Evolutionary conservation across 2,113 vertebrate genomes (phyloP), one percentile per base, ranked within the genome.

Genomic region (Papio anubis): DNA sequence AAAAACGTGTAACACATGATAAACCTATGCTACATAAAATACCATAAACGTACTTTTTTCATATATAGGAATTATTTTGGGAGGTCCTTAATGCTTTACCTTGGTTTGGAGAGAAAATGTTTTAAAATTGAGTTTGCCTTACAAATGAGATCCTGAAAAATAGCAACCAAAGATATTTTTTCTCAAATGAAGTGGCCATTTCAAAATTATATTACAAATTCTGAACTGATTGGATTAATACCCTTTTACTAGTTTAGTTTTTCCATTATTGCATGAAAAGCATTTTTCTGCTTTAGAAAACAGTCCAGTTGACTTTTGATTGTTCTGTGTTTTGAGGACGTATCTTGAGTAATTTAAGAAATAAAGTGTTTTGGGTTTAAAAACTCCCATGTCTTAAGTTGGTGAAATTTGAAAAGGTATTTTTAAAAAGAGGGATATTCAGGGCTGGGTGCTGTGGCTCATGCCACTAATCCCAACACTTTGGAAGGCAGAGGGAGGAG

Each of bases 281-380:
- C 81, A 32, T 90, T 97, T 98, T 98, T 98, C 92, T 98, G 93
- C 93, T 96, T 96, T 97, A 95, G 94, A 91, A 96, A 97, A 97
- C 87, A 2, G 83, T 94, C 0, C 93, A 90, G 94, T 98, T 98
- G 96, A 94, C 88, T 94, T 83, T 90, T 85, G 81, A 11, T 2
- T 2, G 66, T 96, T 98, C 97, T 94, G 70, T 2, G 66, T 96
- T 98, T 97, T 94, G 70, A 94, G 96, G 91, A 82, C 92, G 82
- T 94, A 32, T 93, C 92, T 96, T 98, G 96, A 94, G 57, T 89
- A 96, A 95, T 93, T 66, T 88, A 92, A 91, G n/a, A 90, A 97
- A 96, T 95, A 97, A 95, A 90, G 50, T 97, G 59, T 81, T 68
- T 90, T 95, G 50, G 35, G 27, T 95, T 97, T 97, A 88, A 98